Base-by-base conservation (phyloP, 1,140 invertebrate species). In the Scaptomyza graminum region DNA sequence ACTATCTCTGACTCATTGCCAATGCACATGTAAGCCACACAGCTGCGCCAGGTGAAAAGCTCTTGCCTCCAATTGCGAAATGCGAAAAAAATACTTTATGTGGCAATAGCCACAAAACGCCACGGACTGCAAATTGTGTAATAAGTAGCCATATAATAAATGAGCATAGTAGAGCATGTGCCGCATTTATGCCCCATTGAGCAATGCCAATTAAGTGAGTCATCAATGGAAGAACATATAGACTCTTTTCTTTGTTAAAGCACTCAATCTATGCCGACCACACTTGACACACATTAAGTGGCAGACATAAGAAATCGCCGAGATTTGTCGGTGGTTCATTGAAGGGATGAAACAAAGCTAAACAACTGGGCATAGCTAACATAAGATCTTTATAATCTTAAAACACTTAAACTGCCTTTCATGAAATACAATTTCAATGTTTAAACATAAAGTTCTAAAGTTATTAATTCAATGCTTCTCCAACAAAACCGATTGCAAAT, bases 251-350 rank as follows among this genome's bases (percentile, higher is more conserved):
- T 15, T 18, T 31, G 37, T 39, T 39, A 39, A 39, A 71, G 60
- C 83, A 73, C 83, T 87, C 79, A 76, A 76, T 72, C 75, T 72
- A 52, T 61, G 75, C 76, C 71, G 67, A 76, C 51, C 83, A 64
- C 83, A 82, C 82, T 87, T 87, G 82, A 83, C 82, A 87, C 83
- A 88, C 82, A 85, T 82, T 68, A 75, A 82, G 68, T 9, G 61
- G 4, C 46, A 57, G 28, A 57, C 28, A 37, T 56, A 56, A 31
- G 46, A 43, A 37, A 50, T 47, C 46, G 12, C 60, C 13, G n/a
- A 41, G 22, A 61, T 31, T 44, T 13, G 13, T n/a, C n/a, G 39
- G 4, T 15, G 18, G 55, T 5, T 12, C 11, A 3, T 2, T 37
- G 16, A 47, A 22, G 16, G 5, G 46, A 47, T 13, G 13, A 34